phyloP scores from a whole-genome alignment of 2,113 vertebrate species.

The Lasiurus borealis region DNA sequence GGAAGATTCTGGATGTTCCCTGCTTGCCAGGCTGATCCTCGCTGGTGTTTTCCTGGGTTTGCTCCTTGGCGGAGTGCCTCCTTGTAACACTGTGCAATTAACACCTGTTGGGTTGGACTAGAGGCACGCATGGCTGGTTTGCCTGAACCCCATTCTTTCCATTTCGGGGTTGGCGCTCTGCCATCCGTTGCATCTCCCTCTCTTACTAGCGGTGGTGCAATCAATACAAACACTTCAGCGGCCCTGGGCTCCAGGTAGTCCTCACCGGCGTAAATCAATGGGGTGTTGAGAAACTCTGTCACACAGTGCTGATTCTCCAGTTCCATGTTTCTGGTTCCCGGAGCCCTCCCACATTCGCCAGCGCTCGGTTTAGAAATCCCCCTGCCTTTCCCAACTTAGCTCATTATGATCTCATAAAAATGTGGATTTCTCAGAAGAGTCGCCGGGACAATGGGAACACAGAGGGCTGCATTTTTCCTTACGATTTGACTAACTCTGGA shows the following conservation, averaged over 20 bases:
- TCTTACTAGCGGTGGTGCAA: conserved; percentile 74
- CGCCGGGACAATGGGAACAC: conserved; percentile 25
- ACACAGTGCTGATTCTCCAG: conserved; percentile 9
- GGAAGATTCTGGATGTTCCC: not conserved
- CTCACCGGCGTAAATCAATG: conserved; percentile 67
- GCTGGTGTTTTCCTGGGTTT: not conserved
- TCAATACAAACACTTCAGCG: conserved; percentile 72
- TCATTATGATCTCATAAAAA: conserved; percentile 57
- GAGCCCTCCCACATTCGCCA: conserved; percentile 57
- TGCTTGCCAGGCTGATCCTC: not conserved
- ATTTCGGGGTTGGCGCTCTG: conserved; percentile 57
- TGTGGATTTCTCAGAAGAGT: conserved; percentile 51
- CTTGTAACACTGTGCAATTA: too few relatives aligned
- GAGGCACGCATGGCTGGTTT: conserved; percentile 52
- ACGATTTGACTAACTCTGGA: not conserved
- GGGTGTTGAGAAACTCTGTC: conserved; percentile 45
- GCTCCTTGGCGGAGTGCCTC: not conserved
- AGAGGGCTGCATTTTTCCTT: not conserved
- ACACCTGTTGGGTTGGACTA: not conserved
- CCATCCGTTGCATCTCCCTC: conserved; percentile 40
- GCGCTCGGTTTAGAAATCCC: conserved; percentile 68
- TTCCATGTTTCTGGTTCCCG: conserved; percentile 58
- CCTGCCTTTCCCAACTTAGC: conserved; percentile 57
- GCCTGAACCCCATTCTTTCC: conserved; percentile 4
- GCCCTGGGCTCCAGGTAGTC: conserved; percentile 56